These are phyloP conservation scores for Crenichthys baileyi DNA, from an alignment of 2,797 vertebrate species.

Conservation along the genomic window DNA sequence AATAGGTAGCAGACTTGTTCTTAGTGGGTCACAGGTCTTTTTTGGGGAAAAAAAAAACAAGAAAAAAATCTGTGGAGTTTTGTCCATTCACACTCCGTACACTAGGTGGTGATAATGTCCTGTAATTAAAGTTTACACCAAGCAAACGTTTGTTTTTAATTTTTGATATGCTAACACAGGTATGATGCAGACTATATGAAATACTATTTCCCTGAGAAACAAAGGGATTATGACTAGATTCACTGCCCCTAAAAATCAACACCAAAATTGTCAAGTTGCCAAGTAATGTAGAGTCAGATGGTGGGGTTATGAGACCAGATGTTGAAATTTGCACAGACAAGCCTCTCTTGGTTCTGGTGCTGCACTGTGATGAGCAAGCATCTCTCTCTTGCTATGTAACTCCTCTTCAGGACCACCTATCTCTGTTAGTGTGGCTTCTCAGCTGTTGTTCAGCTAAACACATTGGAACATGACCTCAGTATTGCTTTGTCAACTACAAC, in stretches of 20 bases:
- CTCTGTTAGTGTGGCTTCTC: not conserved
- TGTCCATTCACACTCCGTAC: not conserved
- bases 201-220: not conserved
- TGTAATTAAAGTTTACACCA: no score
- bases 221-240: not conserved
- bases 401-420: not conserved
- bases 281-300: not conserved
- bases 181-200: not conserved
- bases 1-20: not conserved
- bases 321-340: not conserved
- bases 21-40: not conserved
- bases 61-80: not conserved
- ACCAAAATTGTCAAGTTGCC: not conserved
- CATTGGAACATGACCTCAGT: not conserved
- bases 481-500: not conserved
- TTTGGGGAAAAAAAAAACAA: not conserved
- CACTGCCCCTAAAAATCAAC: not conserved
- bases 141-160: no score
- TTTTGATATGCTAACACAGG: not conserved
- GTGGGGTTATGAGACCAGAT: not conserved
- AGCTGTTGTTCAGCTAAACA: not conserved
- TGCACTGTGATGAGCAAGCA: not conserved
- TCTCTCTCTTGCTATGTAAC: not conserved
- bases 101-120: not conserved
- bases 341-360: not conserved